Evolutionary conservation across 1,140 invertebrate species (phyloP).

Genomic region (Polyergus mexicanus): DNA sequence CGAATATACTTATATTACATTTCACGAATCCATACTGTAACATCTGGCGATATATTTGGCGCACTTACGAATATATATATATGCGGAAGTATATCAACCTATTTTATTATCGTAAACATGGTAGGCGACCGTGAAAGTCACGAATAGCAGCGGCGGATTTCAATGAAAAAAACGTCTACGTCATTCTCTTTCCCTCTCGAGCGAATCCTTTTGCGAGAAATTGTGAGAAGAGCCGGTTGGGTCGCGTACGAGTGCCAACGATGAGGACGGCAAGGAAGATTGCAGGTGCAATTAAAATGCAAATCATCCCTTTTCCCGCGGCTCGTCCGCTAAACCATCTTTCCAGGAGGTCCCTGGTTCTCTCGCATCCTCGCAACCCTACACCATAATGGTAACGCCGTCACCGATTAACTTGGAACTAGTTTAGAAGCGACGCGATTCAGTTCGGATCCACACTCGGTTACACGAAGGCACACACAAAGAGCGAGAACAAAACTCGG

Average conservation of each 20-base stretch:
- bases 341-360: slow-evolving; percentile 53
- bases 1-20: slow-evolving; percentile 28
- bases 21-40: slow-evolving; percentile 24
- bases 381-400: slow-evolving; percentile 70
- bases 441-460: slow-evolving; percentile 44
- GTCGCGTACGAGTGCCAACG: slow-evolving; percentile 38
- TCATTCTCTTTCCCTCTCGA: neutral
- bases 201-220: neutral
- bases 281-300: slow-evolving; percentile 81
- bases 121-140: neutral
- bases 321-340: slow-evolving; percentile 59
- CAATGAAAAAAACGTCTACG: slow-evolving; percentile 32
- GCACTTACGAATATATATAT: neutral
- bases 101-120: slow-evolving; percentile 21
- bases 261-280: slow-evolving; percentile 54
- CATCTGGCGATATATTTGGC: slow-evolving; percentile 50
- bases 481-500: slow-evolving; percentile 49
- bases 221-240: slow-evolving; percentile 44
- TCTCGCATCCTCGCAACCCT: slow-evolving; percentile 60
- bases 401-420: slow-evolving; percentile 81
- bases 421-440: slow-evolving; percentile 76
- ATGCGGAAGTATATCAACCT: slow-evolving; percentile 24
- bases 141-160: slow-evolving; percentile 9
- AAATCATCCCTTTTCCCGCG: slow-evolving; percentile 81
- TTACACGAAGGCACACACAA: slow-evolving; percentile 45